Percentiles rank a stretch among this genome's conserved stretches.
Conservation (phyloP, 1,140 invertebrate genomes). For the Calephelis nemesis region DNA sequence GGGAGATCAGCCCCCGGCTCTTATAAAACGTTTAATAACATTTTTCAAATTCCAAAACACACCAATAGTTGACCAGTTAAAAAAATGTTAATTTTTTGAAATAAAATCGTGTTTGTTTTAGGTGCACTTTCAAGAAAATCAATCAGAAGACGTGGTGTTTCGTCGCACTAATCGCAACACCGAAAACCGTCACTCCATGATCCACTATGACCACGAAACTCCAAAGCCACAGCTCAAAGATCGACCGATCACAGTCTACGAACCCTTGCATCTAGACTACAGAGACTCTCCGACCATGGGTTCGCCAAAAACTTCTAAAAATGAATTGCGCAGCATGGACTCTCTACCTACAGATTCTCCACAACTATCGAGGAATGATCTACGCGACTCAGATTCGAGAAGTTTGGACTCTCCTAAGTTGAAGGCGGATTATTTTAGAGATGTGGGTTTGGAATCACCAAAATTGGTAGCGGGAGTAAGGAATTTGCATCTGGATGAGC, state of each 20-base stretch:
- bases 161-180: slow-evolving; percentile 57
- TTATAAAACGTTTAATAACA: no score
- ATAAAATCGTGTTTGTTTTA: slow-evolving; percentile 29
- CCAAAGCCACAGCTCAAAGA: slow-evolving; percentile 66
- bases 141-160: slow-evolving; percentile 56
- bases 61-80: no score
- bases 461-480: slow-evolving; percentile 60
- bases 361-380: slow-evolving; percentile 70
- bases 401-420: slow-evolving; percentile 75
- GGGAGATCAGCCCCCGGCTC: no score
- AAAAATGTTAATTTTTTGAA: not conserved
- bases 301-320: slow-evolving; percentile 67
- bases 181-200: slow-evolving; percentile 73
- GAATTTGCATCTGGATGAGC: slow-evolving; percentile 65
- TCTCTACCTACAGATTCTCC: slow-evolving; percentile 77
- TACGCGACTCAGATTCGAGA: slow-evolving; percentile 64
- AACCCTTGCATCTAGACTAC: slow-evolving; percentile 64
- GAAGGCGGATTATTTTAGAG: slow-evolving; percentile 70
- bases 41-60: no score
- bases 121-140: slow-evolving; percentile 70
- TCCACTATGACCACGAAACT: slow-evolving; percentile 69
- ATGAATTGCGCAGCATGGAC: slow-evolving; percentile 73
- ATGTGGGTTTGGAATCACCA: slow-evolving; percentile 57
- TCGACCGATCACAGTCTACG: slow-evolving; percentile 62
- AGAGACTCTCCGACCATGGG: slow-evolving; percentile 65